Conservation (phyloP, 2,888 invertebrate species). For the Acanthacorydalis orientalis region DNA sequence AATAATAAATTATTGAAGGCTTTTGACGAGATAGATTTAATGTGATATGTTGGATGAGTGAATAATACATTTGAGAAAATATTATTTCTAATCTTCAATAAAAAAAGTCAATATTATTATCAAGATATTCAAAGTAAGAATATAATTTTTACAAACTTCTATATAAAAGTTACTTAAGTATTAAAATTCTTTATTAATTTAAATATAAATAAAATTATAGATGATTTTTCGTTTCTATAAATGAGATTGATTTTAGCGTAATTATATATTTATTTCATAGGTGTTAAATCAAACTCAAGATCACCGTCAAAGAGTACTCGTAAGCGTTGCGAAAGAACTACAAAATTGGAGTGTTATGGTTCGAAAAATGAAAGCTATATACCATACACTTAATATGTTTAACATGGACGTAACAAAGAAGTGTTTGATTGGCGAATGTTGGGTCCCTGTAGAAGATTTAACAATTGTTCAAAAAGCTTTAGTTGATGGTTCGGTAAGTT, state of each 20-base stretch:
- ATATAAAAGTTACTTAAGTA: too few relatives aligned
- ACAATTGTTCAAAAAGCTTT: conserved; percentile 59
- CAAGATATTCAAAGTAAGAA: too few relatives aligned
- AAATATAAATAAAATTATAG: too few relatives aligned
- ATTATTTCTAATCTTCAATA: too few relatives aligned
- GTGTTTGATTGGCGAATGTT: conserved; percentile 78
- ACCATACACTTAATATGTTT: conserved; percentile 83
- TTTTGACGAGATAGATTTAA: too few relatives aligned
- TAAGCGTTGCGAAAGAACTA: conserved; percentile 72
- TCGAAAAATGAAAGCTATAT: conserved; percentile 83
- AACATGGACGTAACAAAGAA: conserved; percentile 83
- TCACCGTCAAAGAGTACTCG: conserved; percentile 68
- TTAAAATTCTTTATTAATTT: too few relatives aligned
- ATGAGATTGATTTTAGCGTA: background rate
- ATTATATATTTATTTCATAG: conserved; percentile 23
- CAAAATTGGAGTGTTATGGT: conserved; percentile 80
- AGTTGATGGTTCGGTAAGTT: conserved; percentile 55
- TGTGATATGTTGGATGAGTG: too few relatives aligned
- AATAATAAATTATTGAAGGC: too few relatives aligned
- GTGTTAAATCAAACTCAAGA: conserved; percentile 78
- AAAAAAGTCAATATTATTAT: too few relatives aligned
- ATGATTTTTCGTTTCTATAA: too few relatives aligned
- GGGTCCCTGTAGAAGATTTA: conserved; percentile 62
- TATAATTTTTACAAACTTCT: too few relatives aligned
- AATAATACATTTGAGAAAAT: too few relatives aligned